These are phyloP conservation scores for Chydorus sphaericus DNA, from an alignment of 2,888 invertebrate genomes.

Conservation along the genomic window DNA sequence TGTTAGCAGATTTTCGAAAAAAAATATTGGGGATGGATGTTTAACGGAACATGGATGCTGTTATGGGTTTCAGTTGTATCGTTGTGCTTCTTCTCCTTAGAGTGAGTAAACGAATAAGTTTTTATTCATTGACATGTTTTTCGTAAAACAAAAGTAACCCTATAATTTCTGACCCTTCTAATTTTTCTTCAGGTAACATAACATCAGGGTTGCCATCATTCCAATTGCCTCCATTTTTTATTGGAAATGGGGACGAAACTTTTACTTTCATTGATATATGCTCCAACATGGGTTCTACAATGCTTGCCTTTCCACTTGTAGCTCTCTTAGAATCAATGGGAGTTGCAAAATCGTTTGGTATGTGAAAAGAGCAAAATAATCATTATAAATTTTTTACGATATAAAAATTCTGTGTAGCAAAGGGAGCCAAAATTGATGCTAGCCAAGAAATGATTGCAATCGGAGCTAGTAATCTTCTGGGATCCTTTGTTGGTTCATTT, in stretches of 20 bases:
- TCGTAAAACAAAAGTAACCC: no score
- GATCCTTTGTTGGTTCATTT: constrained; percentile 32
- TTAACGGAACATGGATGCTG: no score
- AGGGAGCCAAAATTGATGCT: constrained; percentile 27
- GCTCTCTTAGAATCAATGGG: constrained; percentile 86
- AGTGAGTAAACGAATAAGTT: no score
- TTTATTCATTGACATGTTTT: no score
- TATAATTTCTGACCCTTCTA: no score
- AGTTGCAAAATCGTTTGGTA: constrained; percentile 86
- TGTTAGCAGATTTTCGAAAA: no score
- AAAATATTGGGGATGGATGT: no score
- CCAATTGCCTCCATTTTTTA: constrained; percentile 52
- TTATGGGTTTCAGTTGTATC: no score
- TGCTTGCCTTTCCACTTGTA: constrained; percentile 72
- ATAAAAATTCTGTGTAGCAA: constrained; percentile 19
- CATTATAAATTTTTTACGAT: no score
- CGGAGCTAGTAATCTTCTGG: constrained; percentile 33
- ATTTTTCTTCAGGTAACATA: constrained; percentile 43
- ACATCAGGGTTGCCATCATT: constrained; percentile 57
- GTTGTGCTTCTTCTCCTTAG: no score
- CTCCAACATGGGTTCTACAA: constrained; percentile 60
- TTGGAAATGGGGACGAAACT: constrained; percentile 40
- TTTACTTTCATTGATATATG: constrained; percentile 46
- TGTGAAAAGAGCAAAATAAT: not conserved
- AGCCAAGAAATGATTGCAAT: constrained; percentile 34